Evolutionary conservation across 2,113 vertebrate genomes (phyloP).

Genomic region (Platichthys stellatus): DNA sequence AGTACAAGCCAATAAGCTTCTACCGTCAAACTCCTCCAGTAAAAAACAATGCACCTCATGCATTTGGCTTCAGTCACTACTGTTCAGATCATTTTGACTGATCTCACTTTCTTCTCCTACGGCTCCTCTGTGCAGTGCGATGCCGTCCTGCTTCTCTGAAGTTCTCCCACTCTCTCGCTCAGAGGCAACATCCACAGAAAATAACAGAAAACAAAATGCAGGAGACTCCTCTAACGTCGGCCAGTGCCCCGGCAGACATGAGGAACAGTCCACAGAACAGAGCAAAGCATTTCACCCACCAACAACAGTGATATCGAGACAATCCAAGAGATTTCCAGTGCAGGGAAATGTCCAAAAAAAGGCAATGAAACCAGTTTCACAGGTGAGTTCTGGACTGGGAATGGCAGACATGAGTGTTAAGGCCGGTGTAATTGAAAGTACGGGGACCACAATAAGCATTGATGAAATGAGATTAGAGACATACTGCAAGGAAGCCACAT

Average conservation of each 20-base stretch:
- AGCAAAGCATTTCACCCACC: not conserved
- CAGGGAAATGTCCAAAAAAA: too few relatives aligned
- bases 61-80: not conserved
- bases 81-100: not conserved
- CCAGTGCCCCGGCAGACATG: not conserved
- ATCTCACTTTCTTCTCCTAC: conserved; percentile 8
- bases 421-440: not conserved
- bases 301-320: not conserved
- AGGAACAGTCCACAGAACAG: not conserved
- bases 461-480: not conserved
- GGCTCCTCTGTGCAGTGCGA: not conserved
- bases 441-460: too few relatives aligned
- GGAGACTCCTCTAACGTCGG: not conserved
- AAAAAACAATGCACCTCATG: not conserved
- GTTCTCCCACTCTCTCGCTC: conserved; percentile 31
- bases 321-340: not conserved
- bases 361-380: not conserved
- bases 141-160: conserved; percentile 7
- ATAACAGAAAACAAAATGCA: not conserved
- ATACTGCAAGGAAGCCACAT: not conserved
- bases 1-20: not conserved
- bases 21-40: not conserved
- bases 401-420: not conserved
- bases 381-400: not conserved
- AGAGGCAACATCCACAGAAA: conserved; percentile 23